Base-by-base conservation (phyloP, 1,140 invertebrate species). In the Lanistes nyassanus region DNA sequence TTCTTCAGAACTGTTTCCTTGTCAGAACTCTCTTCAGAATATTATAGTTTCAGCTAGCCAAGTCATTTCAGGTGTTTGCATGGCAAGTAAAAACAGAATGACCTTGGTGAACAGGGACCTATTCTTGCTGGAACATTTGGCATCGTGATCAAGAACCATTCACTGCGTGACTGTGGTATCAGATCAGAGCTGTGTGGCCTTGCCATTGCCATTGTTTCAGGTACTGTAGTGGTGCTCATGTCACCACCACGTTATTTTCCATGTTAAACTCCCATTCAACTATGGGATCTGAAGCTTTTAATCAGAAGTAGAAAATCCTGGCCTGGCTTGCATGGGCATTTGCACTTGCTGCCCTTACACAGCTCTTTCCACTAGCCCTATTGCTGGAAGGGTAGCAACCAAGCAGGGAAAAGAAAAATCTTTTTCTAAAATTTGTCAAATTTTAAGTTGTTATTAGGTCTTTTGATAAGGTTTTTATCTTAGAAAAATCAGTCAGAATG, bases 41-140 rank as follows among this genome's bases (percentile, higher is more conserved):
- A 36, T 37, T 66, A 7, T 34, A 23, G n/a, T n/a, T n/a, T 23
- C n/a, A 16, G 29, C 66, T 51, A 3, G 39, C 29, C n/a, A 80
- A 36, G 3, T 29, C 68, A 74, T 72, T 62, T 67, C n/a, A 58
- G 37, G 58, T 62, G 19, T 79, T 56, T 47, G 42, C 19, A n/a
- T n/a, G n/a, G 9, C 42, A 47, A 47, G n/a, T 55, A 7, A 37
- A 56, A 26, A 11, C 34, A 56, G 26, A 19, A 13, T 58, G 16
- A n/a, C n/a, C 65, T 39, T 66, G 23, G 47, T 34, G 51, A 62
- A 42, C 84, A 94, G 93, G 94, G 94, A 55, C 95, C 95, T 0
- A 94, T 96, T 16, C 94, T 96, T 92, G 95, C 94, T 16, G 92
- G 94, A 53, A 95, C 94, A 39, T 96, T 96, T 86, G 95, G 95